These are phyloP conservation scores for Anorthoa munda DNA, from an alignment of 2,888 invertebrate species.

Conservation along the genomic window DNA sequence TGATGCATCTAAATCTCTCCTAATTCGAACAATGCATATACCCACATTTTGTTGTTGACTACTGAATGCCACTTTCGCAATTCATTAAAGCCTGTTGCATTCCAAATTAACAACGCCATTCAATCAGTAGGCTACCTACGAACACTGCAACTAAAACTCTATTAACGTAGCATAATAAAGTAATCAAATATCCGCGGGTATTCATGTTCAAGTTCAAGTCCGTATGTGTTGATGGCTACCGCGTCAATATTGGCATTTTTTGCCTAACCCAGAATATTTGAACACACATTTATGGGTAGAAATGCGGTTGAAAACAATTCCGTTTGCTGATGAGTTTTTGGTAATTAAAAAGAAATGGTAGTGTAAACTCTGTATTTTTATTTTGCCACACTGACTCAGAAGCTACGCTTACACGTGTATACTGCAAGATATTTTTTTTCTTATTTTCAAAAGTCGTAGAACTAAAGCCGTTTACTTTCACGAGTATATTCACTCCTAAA, in stretches of 20 bases:
- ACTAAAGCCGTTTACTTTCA: conserved; percentile 11
- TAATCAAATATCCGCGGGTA: conserved; percentile 36
- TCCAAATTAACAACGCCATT: conserved; percentile 15
- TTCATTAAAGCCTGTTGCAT: not conserved
- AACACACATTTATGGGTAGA: conserved; percentile 65
- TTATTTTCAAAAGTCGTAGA: conserved; percentile 2
- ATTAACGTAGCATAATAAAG: conserved; percentile 29
- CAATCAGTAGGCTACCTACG: not conserved
- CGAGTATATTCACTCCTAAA: conserved; percentile 3
- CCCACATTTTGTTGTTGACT: not conserved
- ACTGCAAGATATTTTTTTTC: not conserved
- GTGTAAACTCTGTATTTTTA: too few relatives aligned
- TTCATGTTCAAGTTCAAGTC: conserved; percentile 46
- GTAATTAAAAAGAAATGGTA: conserved; percentile 51
- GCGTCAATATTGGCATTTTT: conserved; percentile 73
- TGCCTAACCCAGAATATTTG: conserved; percentile 48
- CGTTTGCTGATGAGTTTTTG: conserved; percentile 63
- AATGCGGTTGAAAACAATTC: conserved; percentile 73
- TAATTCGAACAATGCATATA: not conserved
- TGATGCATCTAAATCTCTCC: too few relatives aligned
- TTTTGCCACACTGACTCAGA: not conserved
- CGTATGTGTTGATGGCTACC: conserved; percentile 54
- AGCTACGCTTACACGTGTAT: not conserved
- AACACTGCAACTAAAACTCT: conserved; percentile 23
- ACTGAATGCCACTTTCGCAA: not conserved